Evolutionary conservation across 2,888 invertebrate species (phyloP).

Genomic region (Caenorhabditis becei): DNA sequence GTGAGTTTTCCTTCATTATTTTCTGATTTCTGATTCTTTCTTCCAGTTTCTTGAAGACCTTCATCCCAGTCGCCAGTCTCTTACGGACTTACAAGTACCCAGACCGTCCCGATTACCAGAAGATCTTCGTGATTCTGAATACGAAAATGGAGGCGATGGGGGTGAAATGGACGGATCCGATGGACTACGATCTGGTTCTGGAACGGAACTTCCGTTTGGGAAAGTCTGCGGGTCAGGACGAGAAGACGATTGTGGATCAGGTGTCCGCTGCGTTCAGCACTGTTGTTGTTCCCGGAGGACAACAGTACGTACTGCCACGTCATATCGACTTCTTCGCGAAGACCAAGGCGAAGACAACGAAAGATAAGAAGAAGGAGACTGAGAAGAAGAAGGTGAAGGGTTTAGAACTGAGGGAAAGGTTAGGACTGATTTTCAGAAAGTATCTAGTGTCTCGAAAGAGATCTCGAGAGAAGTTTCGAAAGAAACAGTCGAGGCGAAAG

Average conservation of each 20-base stretch:
- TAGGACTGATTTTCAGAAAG: not conserved
- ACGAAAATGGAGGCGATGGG: slow-evolving; percentile 31
- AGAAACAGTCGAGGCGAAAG: slow-evolving; percentile 10
- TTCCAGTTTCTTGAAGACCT: slow-evolving; percentile 25
- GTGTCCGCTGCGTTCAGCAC: slow-evolving; percentile 13
- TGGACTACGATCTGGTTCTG: slow-evolving; percentile 32
- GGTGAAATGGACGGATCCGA: slow-evolving; percentile 46
- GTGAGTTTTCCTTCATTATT: not conserved
- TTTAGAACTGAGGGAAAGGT: not conserved
- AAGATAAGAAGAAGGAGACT: slow-evolving; percentile 6
- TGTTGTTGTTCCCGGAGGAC: slow-evolving; percentile 32
- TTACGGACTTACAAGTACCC: slow-evolving; percentile 23
- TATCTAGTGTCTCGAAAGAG: not conserved
- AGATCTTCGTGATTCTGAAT: slow-evolving; percentile 32
- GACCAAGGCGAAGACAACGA: not conserved
- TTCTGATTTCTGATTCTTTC: not conserved
- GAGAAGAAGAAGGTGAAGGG: not conserved
- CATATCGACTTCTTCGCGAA: not conserved
- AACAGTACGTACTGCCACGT: not conserved
- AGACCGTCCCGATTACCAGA: slow-evolving; percentile 46
- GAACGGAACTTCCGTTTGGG: not conserved
- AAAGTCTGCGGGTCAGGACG: slow-evolving; percentile 2
- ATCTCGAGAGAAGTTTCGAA: not conserved
- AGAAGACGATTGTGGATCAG: slow-evolving; percentile 24
- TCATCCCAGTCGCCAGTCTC: slow-evolving; percentile 14